Conservation (phyloP, 2,797 vertebrate genomes). For the Myotis findleyi region DNA sequence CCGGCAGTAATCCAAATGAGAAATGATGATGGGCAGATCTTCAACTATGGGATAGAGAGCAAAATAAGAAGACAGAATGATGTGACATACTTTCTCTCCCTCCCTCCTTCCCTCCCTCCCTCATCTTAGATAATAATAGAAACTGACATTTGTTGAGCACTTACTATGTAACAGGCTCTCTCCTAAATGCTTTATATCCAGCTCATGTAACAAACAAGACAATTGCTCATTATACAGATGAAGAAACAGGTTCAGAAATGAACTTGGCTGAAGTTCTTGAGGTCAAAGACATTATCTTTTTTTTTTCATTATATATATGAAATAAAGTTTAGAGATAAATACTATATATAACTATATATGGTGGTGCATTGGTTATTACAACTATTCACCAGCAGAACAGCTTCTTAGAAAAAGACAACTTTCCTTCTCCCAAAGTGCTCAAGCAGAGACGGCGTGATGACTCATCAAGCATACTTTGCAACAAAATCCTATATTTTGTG, state of each 20-base stretch:
- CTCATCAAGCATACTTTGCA: background rate
- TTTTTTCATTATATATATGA: background rate
- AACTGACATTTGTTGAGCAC: background rate
- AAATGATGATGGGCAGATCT: background rate
- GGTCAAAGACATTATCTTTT: background rate
- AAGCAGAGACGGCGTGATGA: background rate
- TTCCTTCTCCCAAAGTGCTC: background rate
- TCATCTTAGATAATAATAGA: background rate
- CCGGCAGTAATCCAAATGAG: background rate
- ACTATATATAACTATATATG: background rate
- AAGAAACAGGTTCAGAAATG: background rate
- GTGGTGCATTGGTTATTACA: background rate
- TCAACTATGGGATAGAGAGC: background rate
- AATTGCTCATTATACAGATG: background rate
- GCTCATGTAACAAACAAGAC: background rate
- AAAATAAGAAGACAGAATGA: background rate
- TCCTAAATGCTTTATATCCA: constrained; percentile 1
- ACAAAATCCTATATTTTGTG: background rate
- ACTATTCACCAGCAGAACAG: background rate
- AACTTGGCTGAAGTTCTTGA: background rate
- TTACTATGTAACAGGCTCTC: background rate
- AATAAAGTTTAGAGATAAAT: background rate
- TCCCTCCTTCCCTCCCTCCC: background rate
- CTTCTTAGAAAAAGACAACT: background rate
- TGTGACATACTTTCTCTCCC: background rate